Evolutionary conservation across 1,140 invertebrate genomes (phyloP).

Genomic region (Triops cancriformis): DNA sequence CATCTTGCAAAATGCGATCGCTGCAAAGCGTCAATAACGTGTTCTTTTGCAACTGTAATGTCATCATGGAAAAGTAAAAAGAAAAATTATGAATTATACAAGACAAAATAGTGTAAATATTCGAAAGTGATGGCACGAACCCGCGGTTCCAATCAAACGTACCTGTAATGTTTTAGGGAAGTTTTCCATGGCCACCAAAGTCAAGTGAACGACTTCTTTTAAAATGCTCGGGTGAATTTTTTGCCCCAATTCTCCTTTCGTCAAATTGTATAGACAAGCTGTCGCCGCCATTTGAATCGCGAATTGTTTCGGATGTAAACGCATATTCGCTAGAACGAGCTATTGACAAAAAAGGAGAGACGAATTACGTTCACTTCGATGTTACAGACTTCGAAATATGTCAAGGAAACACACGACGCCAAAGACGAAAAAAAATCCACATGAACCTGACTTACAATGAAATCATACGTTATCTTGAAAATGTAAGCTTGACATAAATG

Average conservation of each 20-base stretch:
- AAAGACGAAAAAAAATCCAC: constrained; percentile 20
- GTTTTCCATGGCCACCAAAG: constrained; percentile 60
- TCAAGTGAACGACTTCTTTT: constrained; percentile 57
- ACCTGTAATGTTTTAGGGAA: constrained; percentile 57
- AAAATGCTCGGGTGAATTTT: constrained; percentile 59
- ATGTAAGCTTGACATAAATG: too few relatives aligned
- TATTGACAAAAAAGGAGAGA: constrained; percentile 34
- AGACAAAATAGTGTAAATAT: too few relatives aligned
- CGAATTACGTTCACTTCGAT: constrained; percentile 16
- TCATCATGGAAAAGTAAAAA: neutral
- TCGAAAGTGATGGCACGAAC: too few relatives aligned
- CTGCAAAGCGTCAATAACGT: constrained; percentile 65
- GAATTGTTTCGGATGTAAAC: constrained; percentile 53
- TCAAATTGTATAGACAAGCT: constrained; percentile 71
- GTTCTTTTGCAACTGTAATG: constrained; percentile 62
- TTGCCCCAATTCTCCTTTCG: constrained; percentile 54
- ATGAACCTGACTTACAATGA: constrained; percentile 11
- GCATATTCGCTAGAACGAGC: constrained; percentile 61
- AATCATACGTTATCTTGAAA: neutral
- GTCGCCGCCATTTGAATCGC: constrained; percentile 71
- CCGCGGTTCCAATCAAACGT: constrained; percentile 11
- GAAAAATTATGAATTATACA: neutral
- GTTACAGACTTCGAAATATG: neutral
- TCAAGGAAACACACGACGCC: neutral
- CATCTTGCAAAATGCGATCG: constrained; percentile 66